Evolutionary conservation across 1,140 invertebrate genomes (phyloP), one percentile per base, ranked within the genome.

Genomic region (Brachionus rubens): DNA sequence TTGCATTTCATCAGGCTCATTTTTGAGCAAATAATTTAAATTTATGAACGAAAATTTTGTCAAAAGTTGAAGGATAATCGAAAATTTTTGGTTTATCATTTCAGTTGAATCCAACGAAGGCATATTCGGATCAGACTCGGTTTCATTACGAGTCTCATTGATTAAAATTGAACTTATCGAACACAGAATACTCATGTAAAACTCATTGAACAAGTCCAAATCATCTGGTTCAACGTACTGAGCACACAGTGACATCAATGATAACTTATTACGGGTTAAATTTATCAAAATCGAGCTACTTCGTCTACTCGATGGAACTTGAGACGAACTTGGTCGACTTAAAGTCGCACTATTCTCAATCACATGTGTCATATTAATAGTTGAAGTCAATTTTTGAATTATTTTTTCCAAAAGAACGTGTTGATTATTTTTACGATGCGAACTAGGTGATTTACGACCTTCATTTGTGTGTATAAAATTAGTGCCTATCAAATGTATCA

Each of bases 11-110:
- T 54, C 36, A 2, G 30, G 28, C 14, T 72, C 46, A 50, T 12
- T 50, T 40, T 72, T 72, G 9, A 72, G 46, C 47, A 72, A 41
- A 33, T 50, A 40, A 54, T 72, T 72, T 24, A 72, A 72, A 14
- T 72, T 72, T 26, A 72, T 50, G 50, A 72, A 72, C 0, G 68
- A 72, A 50, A 72, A 72, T 54, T 72, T 72, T 16, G 46, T 54
- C 19, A 72, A 50, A 21, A 72, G 46, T n/a, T 72, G 68, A 12
- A 54, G 21, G 19, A 72, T 54, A 6, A 72, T 72, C 21, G 50
- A 72, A 41, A 72, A 72, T 54, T 72, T 72, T 72, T 72, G 68
- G 33, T 72, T 54, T 33, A 72, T 48, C 68, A 72, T 72, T 36
- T 72, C 46, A 33, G 68, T 54, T 12, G 68, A 50, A 28, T 72